A percentile compares a stretch with the other conserved stretches of the same genome.
Evolutionary conservation across 1,140 invertebrate species (phyloP).

Genomic region (Anoplophora glabripennis): DNA sequence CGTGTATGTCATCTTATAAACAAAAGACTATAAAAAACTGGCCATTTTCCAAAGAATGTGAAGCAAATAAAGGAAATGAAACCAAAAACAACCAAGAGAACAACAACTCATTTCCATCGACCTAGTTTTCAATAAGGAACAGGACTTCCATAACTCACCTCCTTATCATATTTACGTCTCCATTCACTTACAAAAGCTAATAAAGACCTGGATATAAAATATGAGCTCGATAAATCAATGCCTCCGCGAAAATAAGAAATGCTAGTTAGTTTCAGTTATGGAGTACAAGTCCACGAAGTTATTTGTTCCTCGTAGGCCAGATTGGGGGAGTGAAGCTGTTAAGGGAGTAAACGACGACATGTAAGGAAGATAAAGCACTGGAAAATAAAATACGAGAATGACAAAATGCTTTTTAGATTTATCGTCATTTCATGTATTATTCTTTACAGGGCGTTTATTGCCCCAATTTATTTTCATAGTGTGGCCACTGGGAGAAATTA

Average conservation of each 20-base stretch:
- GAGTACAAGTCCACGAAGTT: conserved; percentile 24
- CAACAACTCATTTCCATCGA: no score
- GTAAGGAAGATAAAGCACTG: conserved; percentile 44
- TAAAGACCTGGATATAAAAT: conserved; percentile 2
- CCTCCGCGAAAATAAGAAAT: conserved; percentile 32
- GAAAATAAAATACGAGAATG: conserved; percentile 46
- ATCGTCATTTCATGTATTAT: conserved; percentile 26
- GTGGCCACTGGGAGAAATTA: no score
- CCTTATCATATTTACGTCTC: no score
- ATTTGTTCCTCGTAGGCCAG: conserved; percentile 23
- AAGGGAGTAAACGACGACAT: conserved; percentile 40
- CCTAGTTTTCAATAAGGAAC: no score
- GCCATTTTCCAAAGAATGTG: no score
- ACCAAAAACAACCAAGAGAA: no score
- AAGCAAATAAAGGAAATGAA: no score
- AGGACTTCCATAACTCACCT: no score
- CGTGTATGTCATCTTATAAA: no score
- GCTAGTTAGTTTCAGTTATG: conserved; percentile 35
- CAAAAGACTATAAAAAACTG: no score
- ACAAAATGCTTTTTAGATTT: conserved; percentile 41
- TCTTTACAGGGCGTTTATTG: background rate
- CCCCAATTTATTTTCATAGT: no score
- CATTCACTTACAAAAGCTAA: no score
- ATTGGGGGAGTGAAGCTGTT: conserved; percentile 32
- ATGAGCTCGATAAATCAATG: conserved; percentile 29